Evolutionary conservation across 1,140 invertebrate genomes (phyloP), one percentile per base, ranked within the genome.

Genomic region (Calycopis cecrops): DNA sequence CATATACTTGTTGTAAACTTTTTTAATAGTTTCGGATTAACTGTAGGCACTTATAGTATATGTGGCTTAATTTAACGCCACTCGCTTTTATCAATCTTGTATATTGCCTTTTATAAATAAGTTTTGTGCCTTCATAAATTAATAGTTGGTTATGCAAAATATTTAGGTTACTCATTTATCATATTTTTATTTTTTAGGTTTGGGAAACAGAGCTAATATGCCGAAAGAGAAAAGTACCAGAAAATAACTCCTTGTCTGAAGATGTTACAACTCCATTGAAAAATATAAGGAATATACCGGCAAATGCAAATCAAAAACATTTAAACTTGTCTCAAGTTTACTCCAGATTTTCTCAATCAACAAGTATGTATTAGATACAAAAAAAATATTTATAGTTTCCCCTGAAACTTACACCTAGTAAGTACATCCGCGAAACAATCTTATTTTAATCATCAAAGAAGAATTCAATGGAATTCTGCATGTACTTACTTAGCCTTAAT

Each of bases 271-370:
- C 72, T 21, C 73, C 83, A 33, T 62, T 79, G 0, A 85, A 85
- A 66, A 84, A 77, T 52, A 82, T 82, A 70, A 81, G 79, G 35
- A 84, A 80, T 49, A 80, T 81, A 65, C 77, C 73, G 3, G 62
- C 68, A 17, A 82, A 79, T 57, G 67, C 72, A 18, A 85, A 85
- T 66, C 87, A 88, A 55, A 88, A 85, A 69, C 81, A 87, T 72
- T 67, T 86, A n/a, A 87, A 88, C 62, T 66, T 88, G 55, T 85
- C 85, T 52, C 85, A 88, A 64, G 75, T 87, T 49, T 88, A 88
- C 57, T 87, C 84, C 18, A 87, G 83, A 63, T 88, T 76, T 61
- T 85, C 87, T 51, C 85, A 88, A 63, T 77, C 84, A 12, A 69
- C 78, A 59, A 79, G 84, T 87, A 62, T 73, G 77, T 76, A 28